phyloP scores from a whole-genome alignment of 2,888 invertebrate species.

The Loripinus fragilis region DNA sequence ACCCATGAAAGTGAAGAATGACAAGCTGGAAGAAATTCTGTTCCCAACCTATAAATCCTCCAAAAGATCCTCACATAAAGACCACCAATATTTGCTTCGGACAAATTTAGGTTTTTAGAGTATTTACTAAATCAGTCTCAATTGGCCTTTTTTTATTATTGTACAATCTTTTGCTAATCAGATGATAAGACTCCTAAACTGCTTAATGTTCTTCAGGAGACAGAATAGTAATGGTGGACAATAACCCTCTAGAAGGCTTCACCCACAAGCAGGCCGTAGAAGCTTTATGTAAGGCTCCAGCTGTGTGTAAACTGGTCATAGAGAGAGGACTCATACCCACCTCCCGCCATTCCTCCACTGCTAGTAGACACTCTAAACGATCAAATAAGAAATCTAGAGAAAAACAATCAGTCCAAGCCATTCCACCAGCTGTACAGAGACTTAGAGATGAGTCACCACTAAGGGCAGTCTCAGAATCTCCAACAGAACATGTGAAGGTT shows the following conservation, averaged over 20 bases:
- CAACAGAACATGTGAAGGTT: constrained; percentile 33
- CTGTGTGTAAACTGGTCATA: constrained; percentile 65
- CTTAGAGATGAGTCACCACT: background rate
- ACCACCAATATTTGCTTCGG: too few species aligned
- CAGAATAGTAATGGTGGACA: constrained; percentile 82
- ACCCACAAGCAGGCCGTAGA: constrained; percentile 84
- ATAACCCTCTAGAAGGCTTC: constrained; percentile 77
- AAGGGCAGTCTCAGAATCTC: background rate
- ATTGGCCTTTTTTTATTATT: too few species aligned
- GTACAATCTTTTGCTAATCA: too few species aligned
- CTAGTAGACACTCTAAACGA: constrained; percentile 24
- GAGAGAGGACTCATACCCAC: constrained; percentile 45
- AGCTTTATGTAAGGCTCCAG: constrained; percentile 70
- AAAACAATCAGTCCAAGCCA: background rate
- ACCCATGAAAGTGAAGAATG: too few species aligned
- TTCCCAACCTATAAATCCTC: too few species aligned
- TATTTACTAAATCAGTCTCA: too few species aligned
- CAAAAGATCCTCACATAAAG: too few species aligned
- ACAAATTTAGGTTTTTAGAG: too few species aligned
- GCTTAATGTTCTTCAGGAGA: too few species aligned
- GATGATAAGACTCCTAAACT: too few species aligned
- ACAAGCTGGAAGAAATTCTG: too few species aligned
- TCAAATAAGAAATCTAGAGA: background rate
- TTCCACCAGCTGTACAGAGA: constrained; percentile 4
- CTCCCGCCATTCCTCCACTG: constrained; percentile 23